Conservation (phyloP, 2,888 invertebrate genomes). For the Philereme transversata region DNA sequence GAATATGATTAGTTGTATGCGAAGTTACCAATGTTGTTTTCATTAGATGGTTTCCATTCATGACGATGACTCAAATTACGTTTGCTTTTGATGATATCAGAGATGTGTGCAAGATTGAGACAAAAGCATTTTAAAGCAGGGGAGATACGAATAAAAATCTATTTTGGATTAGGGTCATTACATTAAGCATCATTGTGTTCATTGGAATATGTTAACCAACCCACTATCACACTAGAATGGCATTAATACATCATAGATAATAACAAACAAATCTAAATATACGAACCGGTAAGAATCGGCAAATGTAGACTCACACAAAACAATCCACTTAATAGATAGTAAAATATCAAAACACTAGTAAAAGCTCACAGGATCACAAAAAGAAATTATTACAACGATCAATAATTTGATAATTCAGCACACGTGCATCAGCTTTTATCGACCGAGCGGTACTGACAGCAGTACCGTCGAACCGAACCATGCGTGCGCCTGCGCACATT, state of each 20-base stretch:
- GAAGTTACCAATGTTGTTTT: slow-evolving; percentile 44
- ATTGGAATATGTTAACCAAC: slow-evolving; percentile 48
- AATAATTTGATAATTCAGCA: slow-evolving; percentile 51
- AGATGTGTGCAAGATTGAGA: slow-evolving; percentile 26
- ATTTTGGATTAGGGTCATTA: slow-evolving; percentile 27
- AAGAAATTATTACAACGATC: slow-evolving; percentile 62
- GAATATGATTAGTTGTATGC: slow-evolving; percentile 44
- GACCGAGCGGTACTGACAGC: slow-evolving; percentile 77
- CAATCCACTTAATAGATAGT: slow-evolving; percentile 43
- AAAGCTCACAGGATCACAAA: slow-evolving; percentile 51
- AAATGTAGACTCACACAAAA: slow-evolving; percentile 37
- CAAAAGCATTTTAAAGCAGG: background rate
- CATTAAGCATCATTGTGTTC: background rate
- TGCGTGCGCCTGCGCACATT: slow-evolving; percentile 68
- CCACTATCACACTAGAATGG: slow-evolving; percentile 65
- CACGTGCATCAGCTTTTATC: slow-evolving; percentile 56
- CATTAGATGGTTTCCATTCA: slow-evolving; percentile 47
- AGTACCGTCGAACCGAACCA: slow-evolving; percentile 55
- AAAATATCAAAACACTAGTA: slow-evolving; percentile 42
- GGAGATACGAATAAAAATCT: slow-evolving; percentile 1
- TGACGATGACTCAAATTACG: slow-evolving; percentile 50
- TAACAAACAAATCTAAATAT: slow-evolving; percentile 40
- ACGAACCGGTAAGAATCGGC: slow-evolving; percentile 45
- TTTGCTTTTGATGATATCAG: slow-evolving; percentile 46
- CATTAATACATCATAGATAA: slow-evolving; percentile 52